Conservation (phyloP, 2,797 vertebrate genomes). For the Diplodus sargus region DNA sequence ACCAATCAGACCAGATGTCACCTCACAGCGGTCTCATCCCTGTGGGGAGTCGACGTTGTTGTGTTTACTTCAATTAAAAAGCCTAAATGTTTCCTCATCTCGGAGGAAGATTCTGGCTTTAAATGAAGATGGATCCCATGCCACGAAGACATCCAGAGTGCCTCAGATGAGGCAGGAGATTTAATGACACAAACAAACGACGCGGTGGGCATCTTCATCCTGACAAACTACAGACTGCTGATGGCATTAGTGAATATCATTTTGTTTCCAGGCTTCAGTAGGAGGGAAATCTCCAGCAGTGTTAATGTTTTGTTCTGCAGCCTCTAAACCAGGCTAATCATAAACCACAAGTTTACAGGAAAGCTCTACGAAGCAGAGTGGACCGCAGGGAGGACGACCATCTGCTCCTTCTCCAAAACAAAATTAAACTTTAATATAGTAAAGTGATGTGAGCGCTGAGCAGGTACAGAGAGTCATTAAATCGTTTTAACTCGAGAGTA, state of each 20-base stretch:
- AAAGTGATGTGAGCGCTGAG: constrained; percentile 24
- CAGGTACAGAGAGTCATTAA: constrained; percentile 8
- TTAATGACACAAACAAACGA: not conserved
- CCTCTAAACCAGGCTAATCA: not conserved
- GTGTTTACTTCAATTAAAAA: constrained; percentile 21
- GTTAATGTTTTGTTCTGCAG: not conserved
- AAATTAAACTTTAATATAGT: constrained; percentile 56
- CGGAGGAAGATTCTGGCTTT: not conserved
- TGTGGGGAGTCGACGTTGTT: not conserved
- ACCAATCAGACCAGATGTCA: constrained; percentile 2
- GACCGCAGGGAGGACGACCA: not conserved
- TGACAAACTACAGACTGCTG: not conserved
- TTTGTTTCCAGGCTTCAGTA: not conserved
- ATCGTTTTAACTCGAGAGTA: constrained; percentile 22
- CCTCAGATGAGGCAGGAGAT: not conserved
- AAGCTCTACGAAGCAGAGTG: not conserved
- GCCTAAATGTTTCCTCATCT: not conserved
- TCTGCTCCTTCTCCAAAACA: constrained; percentile 21
- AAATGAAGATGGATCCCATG: not conserved
- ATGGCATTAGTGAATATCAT: not conserved
- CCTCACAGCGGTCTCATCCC: not conserved
- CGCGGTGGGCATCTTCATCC: not conserved
- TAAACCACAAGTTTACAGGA: not conserved
- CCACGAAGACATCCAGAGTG: too few relatives aligned
- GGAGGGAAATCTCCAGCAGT: not conserved